Percentiles rank a stretch among this genome's conserved stretches.
Evolutionary conservation across 2,113 vertebrate species (phyloP).

Genomic region (Thinocorus orbignyianus): DNA sequence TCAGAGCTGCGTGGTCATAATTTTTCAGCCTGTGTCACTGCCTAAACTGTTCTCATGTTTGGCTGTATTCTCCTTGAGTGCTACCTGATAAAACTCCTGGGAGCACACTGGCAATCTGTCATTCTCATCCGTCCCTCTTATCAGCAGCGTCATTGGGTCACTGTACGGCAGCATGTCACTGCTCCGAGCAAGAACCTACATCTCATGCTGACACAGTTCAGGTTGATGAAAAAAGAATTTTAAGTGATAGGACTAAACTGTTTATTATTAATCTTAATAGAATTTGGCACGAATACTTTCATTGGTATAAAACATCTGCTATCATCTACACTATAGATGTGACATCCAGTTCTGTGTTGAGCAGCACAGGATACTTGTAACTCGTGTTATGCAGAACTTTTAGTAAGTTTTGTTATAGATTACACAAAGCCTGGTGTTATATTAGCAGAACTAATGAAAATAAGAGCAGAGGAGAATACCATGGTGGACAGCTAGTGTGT

Average conservation of each 20-base stretch:
- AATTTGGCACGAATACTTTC: not conserved
- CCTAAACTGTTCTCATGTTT: conserved; percentile 10
- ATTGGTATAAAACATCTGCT: not conserved
- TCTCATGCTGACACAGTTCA: conserved; percentile 60
- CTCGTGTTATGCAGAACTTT: not conserved
- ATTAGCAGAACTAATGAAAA: not conserved
- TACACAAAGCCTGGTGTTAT: not conserved
- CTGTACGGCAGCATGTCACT: conserved; percentile 71
- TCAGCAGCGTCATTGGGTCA: conserved; percentile 72
- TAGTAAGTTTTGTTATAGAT: not conserved
- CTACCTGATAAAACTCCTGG: conserved; percentile 76
- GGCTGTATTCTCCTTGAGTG: conserved; percentile 71
- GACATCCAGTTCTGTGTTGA: not conserved
- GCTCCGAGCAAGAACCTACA: conserved; percentile 74
- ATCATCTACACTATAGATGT: not conserved
- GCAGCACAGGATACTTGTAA: not conserved
- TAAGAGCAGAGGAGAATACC: not conserved
- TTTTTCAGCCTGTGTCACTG: not conserved
- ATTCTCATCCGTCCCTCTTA: conserved; percentile 76
- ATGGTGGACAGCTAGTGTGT: not conserved
- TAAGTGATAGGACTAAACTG: not conserved
- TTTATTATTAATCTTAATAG: not conserved
- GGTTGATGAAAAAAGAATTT: not conserved
- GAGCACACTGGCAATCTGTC: conserved; percentile 76
- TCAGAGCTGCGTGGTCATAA: not conserved